These are phyloP conservation scores for Chlorops oryzae DNA, from an alignment of 1,140 invertebrate species.

Conservation along the genomic window DNA sequence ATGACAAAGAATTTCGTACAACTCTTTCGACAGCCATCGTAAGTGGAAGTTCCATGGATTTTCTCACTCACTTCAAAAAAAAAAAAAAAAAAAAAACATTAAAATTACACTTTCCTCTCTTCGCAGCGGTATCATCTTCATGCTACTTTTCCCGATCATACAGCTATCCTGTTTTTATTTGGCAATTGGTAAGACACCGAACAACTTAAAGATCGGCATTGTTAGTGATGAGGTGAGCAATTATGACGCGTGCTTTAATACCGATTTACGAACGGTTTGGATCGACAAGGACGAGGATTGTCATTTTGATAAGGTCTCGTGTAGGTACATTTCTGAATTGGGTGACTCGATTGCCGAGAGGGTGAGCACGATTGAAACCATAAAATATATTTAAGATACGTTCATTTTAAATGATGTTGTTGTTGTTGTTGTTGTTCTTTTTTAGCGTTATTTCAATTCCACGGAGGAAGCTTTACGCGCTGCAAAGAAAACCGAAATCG, in stretches of 20 bases:
- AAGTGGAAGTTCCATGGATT: conserved; percentile 27
- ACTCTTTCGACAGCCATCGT: conserved; percentile 62
- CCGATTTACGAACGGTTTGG: conserved; percentile 31
- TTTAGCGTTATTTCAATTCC: conserved; percentile 13
- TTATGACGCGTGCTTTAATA: conserved; percentile 37
- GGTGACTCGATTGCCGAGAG: conserved; percentile 46
- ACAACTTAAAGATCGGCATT: conserved; percentile 63
- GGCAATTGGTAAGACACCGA: conserved; percentile 72
- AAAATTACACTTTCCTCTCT: conserved; percentile 13
- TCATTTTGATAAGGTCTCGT: conserved; percentile 54
- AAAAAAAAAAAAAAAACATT: too few species aligned
- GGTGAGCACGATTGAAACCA: conserved; percentile 1
- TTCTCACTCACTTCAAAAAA: background rate
- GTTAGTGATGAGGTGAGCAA: conserved; percentile 64
- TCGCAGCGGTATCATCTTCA: conserved; percentile 69
- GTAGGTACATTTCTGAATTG: conserved; percentile 52
- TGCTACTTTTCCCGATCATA: conserved; percentile 72
- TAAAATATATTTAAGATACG: background rate
- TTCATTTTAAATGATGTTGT: background rate
- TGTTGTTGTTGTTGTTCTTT: background rate
- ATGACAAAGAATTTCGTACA: conserved; percentile 59
- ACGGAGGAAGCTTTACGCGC: conserved; percentile 53
- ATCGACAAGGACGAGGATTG: conserved; percentile 45
- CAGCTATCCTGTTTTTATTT: conserved; percentile 75
- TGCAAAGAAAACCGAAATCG: conserved; percentile 57